Evolutionary conservation across 2,888 invertebrate species (phyloP).

Genomic region (Trichogramma evanescens): DNA sequence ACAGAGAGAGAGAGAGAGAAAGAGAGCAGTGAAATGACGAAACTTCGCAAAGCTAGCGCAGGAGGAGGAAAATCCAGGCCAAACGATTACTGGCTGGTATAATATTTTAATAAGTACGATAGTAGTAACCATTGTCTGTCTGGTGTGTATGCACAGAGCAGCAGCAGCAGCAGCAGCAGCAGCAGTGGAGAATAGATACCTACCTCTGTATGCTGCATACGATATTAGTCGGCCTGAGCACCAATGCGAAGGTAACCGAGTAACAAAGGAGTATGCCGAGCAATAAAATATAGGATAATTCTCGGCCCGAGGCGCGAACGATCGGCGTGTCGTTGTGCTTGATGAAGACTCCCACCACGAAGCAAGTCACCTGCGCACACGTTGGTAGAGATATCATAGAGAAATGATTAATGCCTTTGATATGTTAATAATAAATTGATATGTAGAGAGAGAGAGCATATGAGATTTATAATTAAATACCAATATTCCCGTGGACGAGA

Average conservation of each 20-base stretch:
- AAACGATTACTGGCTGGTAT: no score
- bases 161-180: no score
- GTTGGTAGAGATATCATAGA: neutral
- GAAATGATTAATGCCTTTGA: neutral
- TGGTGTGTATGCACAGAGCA: no score
- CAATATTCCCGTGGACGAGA: slow-evolving; percentile 78
- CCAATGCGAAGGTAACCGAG: slow-evolving; percentile 84
- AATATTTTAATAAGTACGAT: no score
- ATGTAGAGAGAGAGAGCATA: no score
- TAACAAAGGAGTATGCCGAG: slow-evolving; percentile 87
- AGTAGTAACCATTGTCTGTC: no score
- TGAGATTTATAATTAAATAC: slow-evolving; percentile 49
- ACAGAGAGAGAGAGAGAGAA: neutral
- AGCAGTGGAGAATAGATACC: slow-evolving; percentile 22
- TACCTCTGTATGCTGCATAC: slow-evolving; percentile 87
- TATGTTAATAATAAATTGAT: neutral
- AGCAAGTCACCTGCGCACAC: slow-evolving; percentile 44
- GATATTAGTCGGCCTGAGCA: slow-evolving; percentile 78
- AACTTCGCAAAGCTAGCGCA: neutral
- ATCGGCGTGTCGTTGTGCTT: slow-evolving; percentile 90
- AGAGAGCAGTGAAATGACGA: neutral
- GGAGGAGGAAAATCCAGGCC: no score
- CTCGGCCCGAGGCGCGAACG: slow-evolving; percentile 90
- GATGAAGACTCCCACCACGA: slow-evolving; percentile 74
- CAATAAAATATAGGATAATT: slow-evolving; percentile 84